Evolutionary conservation across 35 echinoderm and acorn worm genomes (phyloP).

Genomic region (Eucidaris tribuloides): DNA sequence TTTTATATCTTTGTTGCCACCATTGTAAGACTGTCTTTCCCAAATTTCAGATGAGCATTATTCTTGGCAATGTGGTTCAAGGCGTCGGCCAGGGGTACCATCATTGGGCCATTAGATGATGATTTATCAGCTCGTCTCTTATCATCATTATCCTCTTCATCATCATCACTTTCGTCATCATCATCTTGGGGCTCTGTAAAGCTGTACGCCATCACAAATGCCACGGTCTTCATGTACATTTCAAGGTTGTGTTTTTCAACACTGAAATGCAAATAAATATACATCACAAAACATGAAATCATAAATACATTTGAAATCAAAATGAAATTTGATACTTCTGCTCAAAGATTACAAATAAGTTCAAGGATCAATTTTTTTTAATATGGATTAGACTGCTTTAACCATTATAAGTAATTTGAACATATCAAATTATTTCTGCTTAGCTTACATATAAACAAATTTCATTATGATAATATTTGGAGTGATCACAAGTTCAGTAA

Average conservation of each 20-base stretch:
- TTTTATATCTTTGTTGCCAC: conserved; percentile 70
- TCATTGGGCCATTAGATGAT: conserved; percentile 52
- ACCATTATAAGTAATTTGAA: no score
- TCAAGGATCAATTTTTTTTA: no score
- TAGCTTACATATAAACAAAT: no score
- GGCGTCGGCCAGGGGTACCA: conserved; percentile 93
- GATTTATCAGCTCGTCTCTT: conserved; percentile 36
- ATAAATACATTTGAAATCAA: no score
- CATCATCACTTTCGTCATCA: conserved; percentile 9
- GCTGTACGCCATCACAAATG: conserved; percentile 98
- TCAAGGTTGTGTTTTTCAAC: conserved; percentile 77
- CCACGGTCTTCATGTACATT: conserved; percentile 92
- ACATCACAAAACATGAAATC: no score
- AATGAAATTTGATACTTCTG: no score
- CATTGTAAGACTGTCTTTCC: conserved; percentile 76
- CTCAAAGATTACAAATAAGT: no score
- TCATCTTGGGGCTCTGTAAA: conserved; percentile 74
- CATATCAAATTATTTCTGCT: no score
- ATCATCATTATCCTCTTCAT: conserved; percentile 35
- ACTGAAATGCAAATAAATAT: conserved; percentile 32
- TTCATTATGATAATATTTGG: no score
- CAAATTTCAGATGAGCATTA: conserved; percentile 86
- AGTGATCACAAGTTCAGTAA: no score
- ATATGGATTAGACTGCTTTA: no score
- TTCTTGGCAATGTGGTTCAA: conserved; percentile 94